phyloP scores from a whole-genome alignment of 2,113 vertebrate species.

The Euleptes europaea region DNA sequence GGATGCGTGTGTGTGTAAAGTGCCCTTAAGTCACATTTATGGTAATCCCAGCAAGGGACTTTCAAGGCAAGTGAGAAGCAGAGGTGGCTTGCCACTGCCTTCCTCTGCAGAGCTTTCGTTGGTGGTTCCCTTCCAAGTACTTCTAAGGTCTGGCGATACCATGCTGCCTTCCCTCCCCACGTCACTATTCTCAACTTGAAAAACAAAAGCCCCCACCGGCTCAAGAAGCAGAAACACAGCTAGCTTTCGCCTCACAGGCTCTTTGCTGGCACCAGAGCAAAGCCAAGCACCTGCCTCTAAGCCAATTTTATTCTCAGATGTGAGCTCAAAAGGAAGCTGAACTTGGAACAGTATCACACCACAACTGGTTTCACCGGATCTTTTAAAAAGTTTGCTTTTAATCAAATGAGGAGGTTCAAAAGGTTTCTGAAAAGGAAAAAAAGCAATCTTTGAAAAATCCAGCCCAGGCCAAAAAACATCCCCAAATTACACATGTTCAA shows the following conservation, averaged over 20 bases:
- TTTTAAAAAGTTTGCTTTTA: conserved; percentile 1
- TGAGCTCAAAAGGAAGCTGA: not conserved
- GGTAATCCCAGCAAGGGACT: too few relatives aligned
- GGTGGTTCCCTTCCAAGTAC: too few relatives aligned
- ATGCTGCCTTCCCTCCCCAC: too few relatives aligned
- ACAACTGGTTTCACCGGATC: not conserved
- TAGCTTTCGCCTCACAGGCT: not conserved
- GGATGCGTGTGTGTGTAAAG: too few relatives aligned
- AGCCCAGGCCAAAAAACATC: conserved; percentile 64
- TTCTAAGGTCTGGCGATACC: too few relatives aligned
- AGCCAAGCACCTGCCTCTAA: too few relatives aligned
- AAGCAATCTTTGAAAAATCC: conserved; percentile 67
- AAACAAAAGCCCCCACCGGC: not conserved
- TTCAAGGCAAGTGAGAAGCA: too few relatives aligned
- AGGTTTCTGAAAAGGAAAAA: conserved; percentile 64
- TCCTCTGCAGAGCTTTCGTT: too few relatives aligned
- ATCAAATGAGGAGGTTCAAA: conserved; percentile 30
- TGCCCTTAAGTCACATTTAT: too few relatives aligned
- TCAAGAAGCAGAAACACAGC: not conserved
- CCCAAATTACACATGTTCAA: conserved; percentile 66
- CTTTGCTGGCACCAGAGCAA: not conserved
- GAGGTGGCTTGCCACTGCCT: too few relatives aligned
- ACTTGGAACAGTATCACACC: not conserved
- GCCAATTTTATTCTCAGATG: not conserved
- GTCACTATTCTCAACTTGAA: too few relatives aligned